A percentile compares a stretch with the other conserved stretches of the same genome.
Conservation (phyloP, 2,888 invertebrate species). For the Muschampia plurimacula region DNA sequence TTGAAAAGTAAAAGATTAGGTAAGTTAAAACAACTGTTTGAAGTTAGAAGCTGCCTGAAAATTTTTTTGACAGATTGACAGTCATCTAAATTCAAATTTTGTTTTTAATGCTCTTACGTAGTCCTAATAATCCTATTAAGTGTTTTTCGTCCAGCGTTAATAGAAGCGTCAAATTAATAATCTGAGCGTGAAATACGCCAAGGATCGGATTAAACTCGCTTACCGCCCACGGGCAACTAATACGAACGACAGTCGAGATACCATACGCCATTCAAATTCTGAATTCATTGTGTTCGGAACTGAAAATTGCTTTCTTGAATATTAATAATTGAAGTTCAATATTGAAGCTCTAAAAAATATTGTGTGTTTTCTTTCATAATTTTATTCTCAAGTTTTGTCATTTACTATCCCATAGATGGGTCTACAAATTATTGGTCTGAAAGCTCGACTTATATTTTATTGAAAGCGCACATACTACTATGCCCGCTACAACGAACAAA, state of each 20-base stretch:
- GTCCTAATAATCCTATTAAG: slow-evolving; percentile 22
- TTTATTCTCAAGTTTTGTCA: too few species aligned
- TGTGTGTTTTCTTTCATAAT: too few species aligned
- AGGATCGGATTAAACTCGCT: slow-evolving; percentile 25
- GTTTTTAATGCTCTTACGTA: slow-evolving; percentile 1
- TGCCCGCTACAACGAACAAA: too few species aligned
- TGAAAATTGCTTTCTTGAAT: neutral
- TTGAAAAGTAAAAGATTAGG: too few species aligned
- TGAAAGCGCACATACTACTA: too few species aligned
- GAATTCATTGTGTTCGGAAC: neutral
- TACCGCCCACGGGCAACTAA: slow-evolving; percentile 25
- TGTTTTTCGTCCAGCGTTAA: slow-evolving; percentile 19
- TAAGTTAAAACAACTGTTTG: too few species aligned
- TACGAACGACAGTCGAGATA: slow-evolving; percentile 12
- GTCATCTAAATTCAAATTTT: neutral
- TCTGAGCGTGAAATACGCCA: slow-evolving; percentile 32
- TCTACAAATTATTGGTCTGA: too few species aligned
- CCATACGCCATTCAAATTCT: slow-evolving; percentile 17
- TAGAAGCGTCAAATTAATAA: slow-evolving; percentile 28
- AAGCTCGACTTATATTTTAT: too few species aligned
- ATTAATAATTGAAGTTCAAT: neutral
- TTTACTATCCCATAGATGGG: too few species aligned
- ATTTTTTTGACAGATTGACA: neutral
- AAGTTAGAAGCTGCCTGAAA: neutral
- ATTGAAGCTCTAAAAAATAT: neutral